Evolutionary conservation across 2,888 invertebrate genomes (phyloP).

Genomic region (Drosophila mayaguana): DNA sequence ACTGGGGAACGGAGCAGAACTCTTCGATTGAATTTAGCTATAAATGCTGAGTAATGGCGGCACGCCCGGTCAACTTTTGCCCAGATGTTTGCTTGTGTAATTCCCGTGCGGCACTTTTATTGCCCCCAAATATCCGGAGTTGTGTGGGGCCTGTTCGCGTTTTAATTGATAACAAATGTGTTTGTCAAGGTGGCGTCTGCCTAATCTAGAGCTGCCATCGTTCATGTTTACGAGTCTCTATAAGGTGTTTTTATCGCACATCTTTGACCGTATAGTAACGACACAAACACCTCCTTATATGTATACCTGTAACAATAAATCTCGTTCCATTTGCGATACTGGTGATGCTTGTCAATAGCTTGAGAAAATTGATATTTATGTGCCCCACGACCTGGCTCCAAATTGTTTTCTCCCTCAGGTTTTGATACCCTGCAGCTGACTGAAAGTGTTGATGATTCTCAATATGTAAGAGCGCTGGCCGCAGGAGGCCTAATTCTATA

Average conservation of each 20-base stretch:
- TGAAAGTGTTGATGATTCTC: too few relatives aligned
- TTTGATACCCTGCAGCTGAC: conserved; percentile 17
- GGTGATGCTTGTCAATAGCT: conserved; percentile 44
- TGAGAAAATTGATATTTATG: conserved; percentile 61
- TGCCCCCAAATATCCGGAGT: conserved; percentile 7
- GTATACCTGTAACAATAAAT: conserved; percentile 34
- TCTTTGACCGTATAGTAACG: conserved; percentile 13
- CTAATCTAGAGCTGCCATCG: conserved; percentile 34
- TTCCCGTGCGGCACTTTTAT: conserved; percentile 46
- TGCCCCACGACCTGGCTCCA: conserved; percentile 15
- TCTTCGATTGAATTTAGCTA: conserved; percentile 46
- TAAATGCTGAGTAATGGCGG: conserved; percentile 1
- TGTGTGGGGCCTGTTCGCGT: conserved; percentile 16
- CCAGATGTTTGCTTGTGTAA: conserved; percentile 34
- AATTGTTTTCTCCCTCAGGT: conserved; percentile 25
- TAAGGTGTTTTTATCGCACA: conserved; percentile 20
- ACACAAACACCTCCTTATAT: neutral
- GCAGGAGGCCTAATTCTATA: too few relatives aligned
- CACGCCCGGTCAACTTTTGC: conserved; percentile 33
- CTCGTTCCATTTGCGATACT: conserved; percentile 35
- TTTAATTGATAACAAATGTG: conserved; percentile 56
- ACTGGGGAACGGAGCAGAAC: neutral
- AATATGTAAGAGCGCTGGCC: too few relatives aligned
- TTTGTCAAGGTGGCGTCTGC: conserved; percentile 17
- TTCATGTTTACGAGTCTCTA: conserved; percentile 31